Conservation (phyloP, 2,113 vertebrate genomes). For the Cygnus buccinator region DNA sequence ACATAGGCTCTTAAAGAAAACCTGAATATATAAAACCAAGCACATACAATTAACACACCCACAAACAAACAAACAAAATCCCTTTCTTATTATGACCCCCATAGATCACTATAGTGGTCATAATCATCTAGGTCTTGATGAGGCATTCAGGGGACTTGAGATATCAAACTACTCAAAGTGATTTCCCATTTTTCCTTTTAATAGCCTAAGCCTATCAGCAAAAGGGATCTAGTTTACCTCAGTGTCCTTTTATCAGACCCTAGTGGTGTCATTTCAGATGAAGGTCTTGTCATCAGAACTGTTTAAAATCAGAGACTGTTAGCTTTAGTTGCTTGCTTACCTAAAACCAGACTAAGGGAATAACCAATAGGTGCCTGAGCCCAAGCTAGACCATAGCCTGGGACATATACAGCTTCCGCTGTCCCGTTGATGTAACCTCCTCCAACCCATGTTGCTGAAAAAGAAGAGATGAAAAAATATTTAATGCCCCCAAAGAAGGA, state of each 20-base stretch:
- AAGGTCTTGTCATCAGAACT: not conserved
- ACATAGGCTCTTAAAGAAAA: not conserved
- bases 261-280: not conserved
- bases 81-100: not conserved
- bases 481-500: not conserved
- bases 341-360: conserved; percentile 92
- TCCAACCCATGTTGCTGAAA: conserved; percentile 97
- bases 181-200: not conserved
- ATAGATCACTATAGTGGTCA: not conserved
- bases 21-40: not conserved
- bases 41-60: not conserved
- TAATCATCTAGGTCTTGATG: not conserved
- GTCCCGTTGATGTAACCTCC: conserved; percentile 99
- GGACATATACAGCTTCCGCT: conserved; percentile 94
- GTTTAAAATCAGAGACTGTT: not conserved
- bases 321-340: conserved; percentile 76
- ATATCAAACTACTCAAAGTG: not conserved
- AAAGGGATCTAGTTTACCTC: not conserved
- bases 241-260: not conserved
- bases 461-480: not conserved
- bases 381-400: conserved; percentile 92
- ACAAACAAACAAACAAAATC: not conserved
- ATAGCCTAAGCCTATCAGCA: not conserved
- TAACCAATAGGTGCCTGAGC: conserved; percentile 98
- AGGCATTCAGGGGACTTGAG: not conserved